Base-by-base conservation (phyloP, 2,888 invertebrate species). In the Dasysyrphus tricinctus region DNA sequence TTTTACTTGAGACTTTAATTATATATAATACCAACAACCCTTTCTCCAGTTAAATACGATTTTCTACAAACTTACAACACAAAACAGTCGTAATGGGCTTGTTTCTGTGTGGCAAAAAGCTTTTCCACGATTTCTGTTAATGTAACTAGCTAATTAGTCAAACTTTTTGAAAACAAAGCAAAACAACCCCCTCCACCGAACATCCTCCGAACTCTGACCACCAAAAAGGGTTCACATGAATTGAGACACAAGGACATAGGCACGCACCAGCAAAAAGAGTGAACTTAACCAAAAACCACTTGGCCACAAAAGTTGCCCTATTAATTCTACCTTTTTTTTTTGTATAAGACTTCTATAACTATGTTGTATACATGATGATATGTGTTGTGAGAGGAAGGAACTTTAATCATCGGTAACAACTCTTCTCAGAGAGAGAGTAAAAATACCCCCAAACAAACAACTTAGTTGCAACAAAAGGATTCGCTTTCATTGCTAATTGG, bases 381-480 rank as follows among this genome's bases (percentile, higher is more conserved):
- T 54, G 54, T 61, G 39, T 61, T 42, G 61, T 61, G 42, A 7
- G 42, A 42, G 37, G 12, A 61, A 42, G 42, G 42, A 42, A 24
- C 19, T 24, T 61, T 24, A 61, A 12, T 32, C n/a, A 12, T 32
- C n/a, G 65, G 16, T 42, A 74, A 80, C 51, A 47, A 73, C 47
- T 67, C 39, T 51, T 16, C 32, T 42, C 39, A 47, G 65, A 61
- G 34, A 16, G n/a, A n/a, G 19, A 19, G 12, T 32, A 49, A 67
- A 67, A 57, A 29, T 32, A 44, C 73, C 56, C 56, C 67, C 47
- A 70, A 76, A 78, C 81, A 86, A 78, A 81, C 77, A 78, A 81
- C 74, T 81, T 78, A 74, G 80, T 74, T 85, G 85, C 82, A 86
- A 75, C 82, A 86, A 86, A 82, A 61, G 82, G 78, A 82, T 81